These are phyloP conservation scores for Calidris pygmaea DNA, from an alignment of 2,113 vertebrate genomes.

Conservation along the genomic window DNA sequence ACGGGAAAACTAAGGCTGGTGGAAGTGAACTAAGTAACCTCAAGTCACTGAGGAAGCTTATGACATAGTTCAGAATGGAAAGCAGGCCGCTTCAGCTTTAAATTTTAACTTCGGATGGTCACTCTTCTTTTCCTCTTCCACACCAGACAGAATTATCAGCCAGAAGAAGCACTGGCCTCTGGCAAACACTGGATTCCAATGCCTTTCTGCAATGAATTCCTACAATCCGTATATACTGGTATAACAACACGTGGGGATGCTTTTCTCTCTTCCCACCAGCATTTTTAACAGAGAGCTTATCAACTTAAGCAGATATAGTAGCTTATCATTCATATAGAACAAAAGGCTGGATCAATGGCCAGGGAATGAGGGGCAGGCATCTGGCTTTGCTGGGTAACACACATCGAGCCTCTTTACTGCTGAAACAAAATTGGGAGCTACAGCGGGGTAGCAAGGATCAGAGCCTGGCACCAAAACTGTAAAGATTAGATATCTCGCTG, in stretches of 20 bases:
- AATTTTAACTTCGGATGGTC: background rate
- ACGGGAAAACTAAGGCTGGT: background rate
- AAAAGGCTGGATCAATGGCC: background rate
- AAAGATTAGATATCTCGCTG: background rate
- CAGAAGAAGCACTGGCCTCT: background rate
- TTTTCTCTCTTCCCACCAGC: background rate
- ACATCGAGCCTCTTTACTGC: fast-evolving
- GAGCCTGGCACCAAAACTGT: fast-evolving
- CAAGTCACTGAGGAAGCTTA: background rate
- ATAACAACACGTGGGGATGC: fast-evolving
- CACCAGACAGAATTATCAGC: background rate
- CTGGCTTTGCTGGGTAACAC: background rate
- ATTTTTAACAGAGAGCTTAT: background rate
- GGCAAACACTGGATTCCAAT: background rate
- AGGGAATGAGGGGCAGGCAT: background rate
- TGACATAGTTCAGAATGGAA: background rate
- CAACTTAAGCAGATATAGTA: fast-evolving
- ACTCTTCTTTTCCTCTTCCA: background rate
- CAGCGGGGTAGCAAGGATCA: background rate
- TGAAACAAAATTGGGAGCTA: background rate
- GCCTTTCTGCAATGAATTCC: background rate
- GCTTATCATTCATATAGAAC: background rate
- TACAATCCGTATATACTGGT: background rate
- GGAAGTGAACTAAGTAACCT: background rate
- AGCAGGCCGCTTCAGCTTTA: background rate